Base-by-base conservation (phyloP, 1,140 invertebrate species). In the Subanguina moxae region DNA sequence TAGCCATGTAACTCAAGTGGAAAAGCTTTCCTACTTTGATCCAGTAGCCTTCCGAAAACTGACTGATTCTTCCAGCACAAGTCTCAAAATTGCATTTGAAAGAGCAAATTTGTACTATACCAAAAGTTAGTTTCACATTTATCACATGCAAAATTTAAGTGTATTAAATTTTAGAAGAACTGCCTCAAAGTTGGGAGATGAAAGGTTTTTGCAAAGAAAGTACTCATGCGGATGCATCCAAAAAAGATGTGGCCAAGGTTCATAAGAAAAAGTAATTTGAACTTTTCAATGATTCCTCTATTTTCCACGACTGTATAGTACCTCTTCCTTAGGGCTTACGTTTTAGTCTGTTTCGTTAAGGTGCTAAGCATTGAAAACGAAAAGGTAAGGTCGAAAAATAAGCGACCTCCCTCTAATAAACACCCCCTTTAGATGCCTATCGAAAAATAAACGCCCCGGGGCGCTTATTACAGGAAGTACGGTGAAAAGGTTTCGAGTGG, bases 71-170 rank as follows among this genome's bases (percentile, higher is more conserved):
- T 62, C 58, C 15, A 48, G 32, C 25, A 45, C 65, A 28, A 38
- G 64, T 23, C 30, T 67, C 5, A 67, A 67, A 66, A 48, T 67
- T 32, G 65, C 65, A n/a, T 67, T 67, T 70, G 65, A 67, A 42
- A 23, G 65, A 13, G 65, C 65, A 25, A 67, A 67, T 70, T 28
- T 30, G 28, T 67, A 67, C 64, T 23, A 45, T 11, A 43, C 62
- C 32, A 27, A 64, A 70, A 66, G 65, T 67, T 27, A 42, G 45
- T 25, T 65, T 15, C 3, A 52, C 17, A 7, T 52, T 52, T 3
- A 52, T 52, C 3, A 52, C 3, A 52, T 52, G 23, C 3, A 7
- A 15, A 52, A 52, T 52, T 21, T 52, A 7, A 52, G 17, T 25
- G 3, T 52, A n/a, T n/a, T n/a, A n/a, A n/a, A n/a, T 52, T 66